Percentiles rank a stretch among this genome's conserved stretches.
phyloP scores from a whole-genome alignment of 2,888 invertebrate species.

The Dasysyrphus albostriatus region DNA sequence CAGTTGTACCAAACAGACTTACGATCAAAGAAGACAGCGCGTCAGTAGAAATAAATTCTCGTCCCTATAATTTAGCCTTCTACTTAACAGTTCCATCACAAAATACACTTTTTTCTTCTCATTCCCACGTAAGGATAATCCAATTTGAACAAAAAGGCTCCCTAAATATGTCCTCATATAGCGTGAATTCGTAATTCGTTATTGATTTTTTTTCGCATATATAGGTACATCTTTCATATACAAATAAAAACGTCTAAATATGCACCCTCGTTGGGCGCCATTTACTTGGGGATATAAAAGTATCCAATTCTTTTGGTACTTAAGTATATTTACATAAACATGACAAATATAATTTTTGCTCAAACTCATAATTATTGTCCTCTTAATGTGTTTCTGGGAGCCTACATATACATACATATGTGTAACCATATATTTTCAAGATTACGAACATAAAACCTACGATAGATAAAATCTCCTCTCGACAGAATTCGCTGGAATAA shows the following conservation, averaged over 20 bases:
- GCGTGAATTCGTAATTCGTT: background rate
- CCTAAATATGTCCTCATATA: background rate
- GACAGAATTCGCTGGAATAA: conserved; percentile 7
- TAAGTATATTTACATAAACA: background rate
- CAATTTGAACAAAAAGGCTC: background rate
- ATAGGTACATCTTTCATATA: background rate
- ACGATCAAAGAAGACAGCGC: no score
- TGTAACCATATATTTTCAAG: conserved; percentile 7
- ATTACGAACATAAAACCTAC: conserved; percentile 9
- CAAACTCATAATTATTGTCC: conserved; percentile 7
- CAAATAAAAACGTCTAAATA: background rate
- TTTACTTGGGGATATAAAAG: background rate
- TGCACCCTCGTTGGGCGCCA: background rate
- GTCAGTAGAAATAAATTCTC: no score
- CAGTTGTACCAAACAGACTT: no score
- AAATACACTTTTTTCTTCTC: no score
- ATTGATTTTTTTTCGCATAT: background rate
- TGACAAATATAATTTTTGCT: background rate
- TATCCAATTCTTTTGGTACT: background rate
- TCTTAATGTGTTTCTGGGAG: conserved; percentile 19
- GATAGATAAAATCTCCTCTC: background rate
- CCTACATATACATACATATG: background rate
- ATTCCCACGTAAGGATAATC: background rate
- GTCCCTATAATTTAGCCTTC: no score
- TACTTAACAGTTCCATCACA: no score